Percentiles rank a stretch among this genome's conserved stretches.
These are phyloP conservation scores for Pachycephus smyrnensis DNA, from an alignment of 2,888 invertebrate species.

Conservation along the genomic window DNA sequence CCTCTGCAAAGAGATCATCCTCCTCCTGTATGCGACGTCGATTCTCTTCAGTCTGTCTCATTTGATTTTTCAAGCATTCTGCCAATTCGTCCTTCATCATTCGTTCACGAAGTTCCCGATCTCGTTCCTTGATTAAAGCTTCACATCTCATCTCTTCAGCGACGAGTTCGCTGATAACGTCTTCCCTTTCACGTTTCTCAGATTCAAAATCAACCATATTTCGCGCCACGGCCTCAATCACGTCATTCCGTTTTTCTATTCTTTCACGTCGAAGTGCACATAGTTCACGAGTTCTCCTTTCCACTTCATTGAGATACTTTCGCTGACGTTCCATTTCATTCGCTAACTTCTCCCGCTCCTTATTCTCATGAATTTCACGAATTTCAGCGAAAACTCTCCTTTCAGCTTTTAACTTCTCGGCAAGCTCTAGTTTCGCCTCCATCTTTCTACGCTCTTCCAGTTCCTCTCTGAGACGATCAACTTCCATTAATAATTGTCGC, in stretches of 20 bases:
- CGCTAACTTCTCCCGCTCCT: slow-evolving; percentile 28
- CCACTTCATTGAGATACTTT: slow-evolving; percentile 39
- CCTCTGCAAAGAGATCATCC: slow-evolving; percentile 49
- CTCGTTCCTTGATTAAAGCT: slow-evolving; percentile 34
- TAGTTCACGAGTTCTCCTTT: slow-evolving; percentile 32
- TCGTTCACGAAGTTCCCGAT: slow-evolving; percentile 33
- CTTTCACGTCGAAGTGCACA: slow-evolving; percentile 22
- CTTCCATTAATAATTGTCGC: slow-evolving; percentile 43
- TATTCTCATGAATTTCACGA: slow-evolving; percentile 31
- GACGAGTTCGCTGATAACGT: slow-evolving; percentile 43
- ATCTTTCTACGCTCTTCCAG: slow-evolving; percentile 26
- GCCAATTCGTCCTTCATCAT: slow-evolving; percentile 37
- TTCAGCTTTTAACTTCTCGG: slow-evolving; percentile 37
- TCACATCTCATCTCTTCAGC: slow-evolving; percentile 47
- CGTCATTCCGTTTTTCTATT: slow-evolving; percentile 25
- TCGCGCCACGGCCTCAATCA: slow-evolving; percentile 32
- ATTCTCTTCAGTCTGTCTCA: slow-evolving; percentile 43
- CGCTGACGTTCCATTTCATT: slow-evolving; percentile 24
- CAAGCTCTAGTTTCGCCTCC: slow-evolving; percentile 31
- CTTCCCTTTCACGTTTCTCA: slow-evolving; percentile 32
- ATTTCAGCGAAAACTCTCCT: slow-evolving; percentile 40
- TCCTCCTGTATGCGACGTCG: slow-evolving; percentile 37
- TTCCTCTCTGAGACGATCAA: slow-evolving; percentile 46
- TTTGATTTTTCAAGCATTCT: slow-evolving; percentile 45
- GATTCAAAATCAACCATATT: slow-evolving; percentile 35